A percentile compares a stretch with the other conserved stretches of the same genome.
phyloP scores from a whole-genome alignment of 2,113 vertebrate genomes.

The Sebastes schlegelii region DNA sequence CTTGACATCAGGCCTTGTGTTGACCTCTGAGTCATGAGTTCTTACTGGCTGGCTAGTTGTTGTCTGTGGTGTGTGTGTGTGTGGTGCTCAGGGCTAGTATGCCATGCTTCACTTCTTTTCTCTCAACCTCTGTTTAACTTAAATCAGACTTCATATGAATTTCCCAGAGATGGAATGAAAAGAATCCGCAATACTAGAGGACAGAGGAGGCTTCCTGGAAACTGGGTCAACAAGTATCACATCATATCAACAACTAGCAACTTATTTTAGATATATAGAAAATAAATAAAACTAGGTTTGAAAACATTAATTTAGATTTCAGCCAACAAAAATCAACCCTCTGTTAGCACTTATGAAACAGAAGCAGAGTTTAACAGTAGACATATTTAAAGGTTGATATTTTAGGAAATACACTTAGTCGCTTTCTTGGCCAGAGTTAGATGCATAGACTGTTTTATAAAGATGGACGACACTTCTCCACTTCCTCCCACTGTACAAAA shows the following conservation, averaged over 20 bases:
- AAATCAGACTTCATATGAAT: constrained; percentile 22
- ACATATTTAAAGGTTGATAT: background rate
- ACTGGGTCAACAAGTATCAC: background rate
- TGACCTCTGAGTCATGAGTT: constrained; percentile 35
- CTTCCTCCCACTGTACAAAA: too few relatives aligned
- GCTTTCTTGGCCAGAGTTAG: background rate
- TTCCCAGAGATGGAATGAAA: constrained; percentile 31
- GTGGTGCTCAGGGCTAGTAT: constrained; percentile 56
- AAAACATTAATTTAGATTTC: background rate
- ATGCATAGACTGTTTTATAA: too few relatives aligned
- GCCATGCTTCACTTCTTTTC: constrained; percentile 36
- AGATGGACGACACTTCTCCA: too few relatives aligned
- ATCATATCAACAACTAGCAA: background rate
- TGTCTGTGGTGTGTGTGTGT: constrained; percentile 30
- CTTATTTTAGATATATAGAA: background rate
- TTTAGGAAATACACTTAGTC: background rate
- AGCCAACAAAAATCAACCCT: background rate
- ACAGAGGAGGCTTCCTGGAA: background rate
- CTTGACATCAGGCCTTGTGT: constrained; percentile 27
- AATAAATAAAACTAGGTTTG: background rate
- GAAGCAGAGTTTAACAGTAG: background rate
- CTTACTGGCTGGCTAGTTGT: constrained; percentile 44
- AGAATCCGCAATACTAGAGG: constrained; percentile 39
- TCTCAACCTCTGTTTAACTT: constrained; percentile 34
- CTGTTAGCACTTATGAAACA: background rate